Base-by-base conservation (phyloP, 2,797 vertebrate species). In the Chaetodon trifasciatus region DNA sequence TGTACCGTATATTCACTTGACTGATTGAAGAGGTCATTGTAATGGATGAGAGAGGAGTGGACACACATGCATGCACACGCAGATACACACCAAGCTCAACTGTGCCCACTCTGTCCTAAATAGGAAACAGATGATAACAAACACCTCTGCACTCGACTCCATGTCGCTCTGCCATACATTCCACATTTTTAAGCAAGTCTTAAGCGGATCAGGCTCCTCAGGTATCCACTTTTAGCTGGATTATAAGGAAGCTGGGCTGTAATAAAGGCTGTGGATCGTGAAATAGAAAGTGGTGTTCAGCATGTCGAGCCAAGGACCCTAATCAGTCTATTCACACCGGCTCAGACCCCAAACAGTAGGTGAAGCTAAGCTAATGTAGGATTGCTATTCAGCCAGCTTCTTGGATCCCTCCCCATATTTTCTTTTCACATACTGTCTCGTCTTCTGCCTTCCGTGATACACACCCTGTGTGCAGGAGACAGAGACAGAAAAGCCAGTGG, bases 241-340 rank as follows among this genome's bases (percentile, higher is more conserved):
- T 93, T 93, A 91, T 90, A 86, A 86, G 81, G 74, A 89, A 83
- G 87, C 88, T 69, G 65, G 86, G 73, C 86, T 74, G 79, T 90
- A 91, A 92, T 92, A 90, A 91, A 89, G 78, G 88, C 88, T 84
- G 84, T 86, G 87, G 90, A 79, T 92, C 82, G 81, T 91, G 89
- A 92, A 91, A 91, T 92, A 89, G 88, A 89, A 92, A 89, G 85
- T 84, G 82, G 80, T 90, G 89, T 92, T 90, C 89, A 91, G 77
- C 89, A 92, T 92, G 87, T 91, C 39, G 67, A 89, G 88, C 88
- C 84, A 84, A 91, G 84, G 86, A 78, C 86, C 88, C 82, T 93
- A 95, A 94, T 95, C 93, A 94, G 90, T 74, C 89, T 86, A 73
- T 92, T 95, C 94, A 92, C 87, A 92, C 83, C 81, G 82, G 88